Conservation (phyloP, 2,888 invertebrate species). For the Beris chalybata region DNA sequence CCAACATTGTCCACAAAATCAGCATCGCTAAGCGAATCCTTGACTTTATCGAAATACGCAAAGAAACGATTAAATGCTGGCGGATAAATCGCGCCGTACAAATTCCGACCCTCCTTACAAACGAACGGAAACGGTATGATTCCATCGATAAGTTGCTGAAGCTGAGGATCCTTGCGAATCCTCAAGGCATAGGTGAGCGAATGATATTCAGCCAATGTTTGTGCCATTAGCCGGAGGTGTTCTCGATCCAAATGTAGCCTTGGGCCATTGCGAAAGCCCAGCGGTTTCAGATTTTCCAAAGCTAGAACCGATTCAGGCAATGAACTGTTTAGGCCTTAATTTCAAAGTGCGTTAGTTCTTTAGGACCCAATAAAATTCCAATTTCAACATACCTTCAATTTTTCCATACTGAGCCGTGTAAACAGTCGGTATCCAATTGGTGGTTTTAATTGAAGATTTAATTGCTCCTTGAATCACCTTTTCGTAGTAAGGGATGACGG, state of each 20-base stretch:
- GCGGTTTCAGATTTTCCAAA: conserved; percentile 48
- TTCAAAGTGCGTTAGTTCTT: not conserved
- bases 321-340: conserved; percentile 23
- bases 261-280: conserved; percentile 50
- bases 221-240: conserved; percentile 49
- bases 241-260: conserved; percentile 45
- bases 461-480: conserved; percentile 43
- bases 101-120: conserved; percentile 37
- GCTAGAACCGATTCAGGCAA: conserved; percentile 48
- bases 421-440: conserved; percentile 46
- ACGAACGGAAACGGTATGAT: conserved; percentile 47
- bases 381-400: conserved; percentile 45
- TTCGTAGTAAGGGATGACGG: conserved; percentile 49
- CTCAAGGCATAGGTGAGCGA: conserved; percentile 49
- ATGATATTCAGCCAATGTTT: conserved; percentile 49
- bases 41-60: conserved; percentile 46
- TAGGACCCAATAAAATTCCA: not conserved
- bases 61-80: conserved; percentile 51
- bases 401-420: conserved; percentile 49
- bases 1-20: conserved; percentile 43
- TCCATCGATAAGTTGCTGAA: conserved; percentile 44
- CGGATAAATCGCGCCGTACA: conserved; percentile 47
- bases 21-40: not conserved
- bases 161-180: conserved; percentile 44
- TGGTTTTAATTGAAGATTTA: conserved; percentile 37